Conservation (phyloP, 2,888 invertebrate species). For the Baronia brevicornis region DNA sequence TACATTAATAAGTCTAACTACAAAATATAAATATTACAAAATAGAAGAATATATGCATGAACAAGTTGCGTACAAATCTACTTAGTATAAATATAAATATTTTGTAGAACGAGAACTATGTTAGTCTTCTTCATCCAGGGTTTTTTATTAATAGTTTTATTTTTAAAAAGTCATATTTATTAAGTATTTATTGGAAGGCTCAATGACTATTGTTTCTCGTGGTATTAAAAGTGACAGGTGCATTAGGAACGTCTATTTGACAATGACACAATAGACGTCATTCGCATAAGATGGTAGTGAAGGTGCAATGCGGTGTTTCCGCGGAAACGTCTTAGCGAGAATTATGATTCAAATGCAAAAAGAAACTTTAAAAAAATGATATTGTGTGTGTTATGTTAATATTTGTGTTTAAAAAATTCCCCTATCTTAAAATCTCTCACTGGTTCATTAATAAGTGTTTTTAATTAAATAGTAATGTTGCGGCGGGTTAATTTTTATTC, state of each 20-base stretch:
- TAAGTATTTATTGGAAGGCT: constrained; percentile 1
- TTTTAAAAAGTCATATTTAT: no score
- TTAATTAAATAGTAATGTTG: constrained; percentile 57
- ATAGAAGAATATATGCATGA: no score
- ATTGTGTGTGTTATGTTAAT: constrained; percentile 49
- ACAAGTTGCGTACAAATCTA: no score
- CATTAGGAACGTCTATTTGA: constrained; percentile 2
- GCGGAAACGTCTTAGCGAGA: constrained; percentile 59
- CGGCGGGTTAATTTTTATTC: constrained; percentile 70
- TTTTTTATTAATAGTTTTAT: no score
- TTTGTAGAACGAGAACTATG: no score
- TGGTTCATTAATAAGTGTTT: constrained; percentile 36
- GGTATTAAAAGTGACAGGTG: constrained; percentile 2
- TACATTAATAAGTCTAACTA: no score
- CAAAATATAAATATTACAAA: no score
- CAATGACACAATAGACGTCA: constrained; percentile 22
- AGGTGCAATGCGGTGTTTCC: constrained; percentile 74
- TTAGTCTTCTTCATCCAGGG: no score
- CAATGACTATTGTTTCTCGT: no score
- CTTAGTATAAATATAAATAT: no score
- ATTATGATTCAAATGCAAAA: constrained; percentile 55
- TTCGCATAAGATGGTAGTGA: constrained; percentile 52
- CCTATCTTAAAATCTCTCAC: constrained; percentile 30
- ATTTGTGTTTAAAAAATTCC: constrained; percentile 39
- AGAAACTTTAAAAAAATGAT: constrained; percentile 54